A percentile compares a stretch with the other conserved stretches of the same genome.
These are phyloP conservation scores for Nylanderia fulva DNA, from an alignment of 1,140 invertebrate species.

Conservation along the genomic window DNA sequence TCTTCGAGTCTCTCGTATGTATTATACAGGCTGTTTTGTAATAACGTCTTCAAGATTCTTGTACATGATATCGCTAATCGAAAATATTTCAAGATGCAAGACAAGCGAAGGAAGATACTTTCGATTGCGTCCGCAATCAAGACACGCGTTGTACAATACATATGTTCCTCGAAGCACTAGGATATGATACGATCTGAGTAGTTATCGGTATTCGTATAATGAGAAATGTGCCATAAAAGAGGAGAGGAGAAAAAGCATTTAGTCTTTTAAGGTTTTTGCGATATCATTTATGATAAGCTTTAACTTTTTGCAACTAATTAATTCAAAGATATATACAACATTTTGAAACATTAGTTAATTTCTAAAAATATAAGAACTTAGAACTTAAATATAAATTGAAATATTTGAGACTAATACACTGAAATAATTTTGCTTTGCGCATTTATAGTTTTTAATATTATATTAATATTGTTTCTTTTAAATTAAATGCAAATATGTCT, in stretches of 20 bases:
- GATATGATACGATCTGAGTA: conserved; percentile 6
- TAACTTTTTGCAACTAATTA: neutral
- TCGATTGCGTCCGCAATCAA: neutral
- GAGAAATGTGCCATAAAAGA: neutral
- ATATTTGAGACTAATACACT: neutral
- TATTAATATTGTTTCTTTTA: neutral
- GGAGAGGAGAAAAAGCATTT: too few species aligned
- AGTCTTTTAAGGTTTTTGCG: neutral
- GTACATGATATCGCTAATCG: conserved; percentile 17
- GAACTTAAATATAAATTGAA: neutral
- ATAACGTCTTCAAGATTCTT: conserved; percentile 12
- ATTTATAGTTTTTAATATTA: neutral
- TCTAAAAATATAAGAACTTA: neutral
- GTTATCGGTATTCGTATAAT: neutral
- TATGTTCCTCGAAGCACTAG: neutral
- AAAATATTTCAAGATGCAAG: conserved; percentile 18
- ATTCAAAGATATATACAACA: neutral
- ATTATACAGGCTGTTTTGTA: neutral
- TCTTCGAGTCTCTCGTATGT: neutral
- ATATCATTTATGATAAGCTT: neutral
- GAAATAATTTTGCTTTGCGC: neutral
- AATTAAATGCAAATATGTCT: neutral
- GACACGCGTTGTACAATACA: conserved; percentile 3
- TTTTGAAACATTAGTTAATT: neutral
- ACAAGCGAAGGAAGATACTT: conserved; percentile 26